A percentile compares a stretch with the other conserved stretches of the same genome.
These are phyloP conservation scores for Unio delphinus DNA, from an alignment of 2,888 invertebrate genomes.

Conservation along the genomic window DNA sequence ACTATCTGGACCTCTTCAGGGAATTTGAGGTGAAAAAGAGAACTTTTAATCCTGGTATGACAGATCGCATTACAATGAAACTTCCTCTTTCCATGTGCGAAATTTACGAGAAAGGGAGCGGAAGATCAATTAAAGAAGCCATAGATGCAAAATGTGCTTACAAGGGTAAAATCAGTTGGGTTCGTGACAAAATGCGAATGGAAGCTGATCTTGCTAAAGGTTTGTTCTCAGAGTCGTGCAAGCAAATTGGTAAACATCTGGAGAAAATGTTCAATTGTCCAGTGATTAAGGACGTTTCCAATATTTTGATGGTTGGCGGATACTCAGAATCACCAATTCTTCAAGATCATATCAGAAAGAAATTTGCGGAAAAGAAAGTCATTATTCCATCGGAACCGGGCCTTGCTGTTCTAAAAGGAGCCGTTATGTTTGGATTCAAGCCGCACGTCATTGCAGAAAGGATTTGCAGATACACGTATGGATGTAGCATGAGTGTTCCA, in stretches of 20 bases:
- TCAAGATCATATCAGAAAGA: slow-evolving; percentile 10
- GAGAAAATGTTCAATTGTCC: slow-evolving; percentile 9
- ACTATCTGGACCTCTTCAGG: slow-evolving; percentile 4
- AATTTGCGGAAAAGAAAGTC: slow-evolving; percentile 11
- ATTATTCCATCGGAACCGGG: slow-evolving; percentile 22
- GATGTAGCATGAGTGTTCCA: slow-evolving; percentile 9
- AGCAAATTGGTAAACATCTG: slow-evolving; percentile 12
- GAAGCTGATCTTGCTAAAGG: slow-evolving; percentile 3
- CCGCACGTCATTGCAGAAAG: slow-evolving; percentile 13
- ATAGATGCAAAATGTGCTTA: slow-evolving; percentile 8
- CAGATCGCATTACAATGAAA: slow-evolving; percentile 3
- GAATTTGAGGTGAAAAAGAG: slow-evolving; percentile 11
- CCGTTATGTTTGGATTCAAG: slow-evolving; percentile 20
- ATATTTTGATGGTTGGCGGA: slow-evolving; percentile 28
- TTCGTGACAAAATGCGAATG: slow-evolving; percentile 17
- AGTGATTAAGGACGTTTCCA: slow-evolving; percentile 6
- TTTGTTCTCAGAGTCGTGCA: slow-evolving; percentile 10
- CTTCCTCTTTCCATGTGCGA: slow-evolving; percentile 17
- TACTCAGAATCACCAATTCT: slow-evolving; percentile 25
- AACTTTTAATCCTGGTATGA: background rate
- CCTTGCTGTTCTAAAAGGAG: slow-evolving; percentile 26
- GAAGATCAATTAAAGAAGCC: slow-evolving; percentile 13
- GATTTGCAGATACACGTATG: slow-evolving; percentile 17
- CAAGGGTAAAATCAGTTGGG: slow-evolving; percentile 13
- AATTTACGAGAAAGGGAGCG: slow-evolving; percentile 12